Evolutionary conservation across 2,888 invertebrate genomes (phyloP).

Genomic region (Electrophaes corylata): DNA sequence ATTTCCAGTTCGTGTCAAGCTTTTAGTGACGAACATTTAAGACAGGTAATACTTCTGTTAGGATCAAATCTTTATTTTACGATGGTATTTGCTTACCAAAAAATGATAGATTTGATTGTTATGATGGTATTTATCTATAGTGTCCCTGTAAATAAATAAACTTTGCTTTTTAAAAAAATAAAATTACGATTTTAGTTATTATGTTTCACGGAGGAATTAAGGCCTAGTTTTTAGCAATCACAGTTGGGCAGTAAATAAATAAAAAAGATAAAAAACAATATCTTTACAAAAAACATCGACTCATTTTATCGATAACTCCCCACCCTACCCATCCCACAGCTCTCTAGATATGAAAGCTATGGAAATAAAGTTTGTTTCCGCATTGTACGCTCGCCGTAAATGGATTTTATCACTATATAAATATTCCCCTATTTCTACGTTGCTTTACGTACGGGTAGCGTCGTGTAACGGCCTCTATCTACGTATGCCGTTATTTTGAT

Average conservation of each 20-base stretch:
- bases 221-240: too few relatives aligned
- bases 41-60: too few relatives aligned
- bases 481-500: slow-evolving; percentile 39
- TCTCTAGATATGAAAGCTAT: slow-evolving; percentile 77
- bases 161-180: too few relatives aligned
- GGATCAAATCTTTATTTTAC: too few relatives aligned
- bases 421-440: slow-evolving; percentile 67
- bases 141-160: too few relatives aligned
- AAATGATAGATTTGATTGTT: too few relatives aligned
- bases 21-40: not conserved
- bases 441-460: slow-evolving; percentile 57
- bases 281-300: slow-evolving; percentile 16
- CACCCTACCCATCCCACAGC: slow-evolving; percentile 47
- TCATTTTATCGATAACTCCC: slow-evolving; percentile 20
- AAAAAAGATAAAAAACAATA: not conserved
- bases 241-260: too few relatives aligned
- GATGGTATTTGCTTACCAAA: too few relatives aligned
- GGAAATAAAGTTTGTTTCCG: slow-evolving; percentile 81
- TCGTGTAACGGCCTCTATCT: slow-evolving; percentile 48
- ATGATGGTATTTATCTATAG: too few relatives aligned
- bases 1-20: not conserved
- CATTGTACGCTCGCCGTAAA: slow-evolving; percentile 75
- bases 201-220: too few relatives aligned
- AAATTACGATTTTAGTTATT: too few relatives aligned
- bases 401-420: slow-evolving; percentile 82